Evolutionary conservation across 2,888 invertebrate genomes (phyloP).

Genomic region (Choreutis nemorana): DNA sequence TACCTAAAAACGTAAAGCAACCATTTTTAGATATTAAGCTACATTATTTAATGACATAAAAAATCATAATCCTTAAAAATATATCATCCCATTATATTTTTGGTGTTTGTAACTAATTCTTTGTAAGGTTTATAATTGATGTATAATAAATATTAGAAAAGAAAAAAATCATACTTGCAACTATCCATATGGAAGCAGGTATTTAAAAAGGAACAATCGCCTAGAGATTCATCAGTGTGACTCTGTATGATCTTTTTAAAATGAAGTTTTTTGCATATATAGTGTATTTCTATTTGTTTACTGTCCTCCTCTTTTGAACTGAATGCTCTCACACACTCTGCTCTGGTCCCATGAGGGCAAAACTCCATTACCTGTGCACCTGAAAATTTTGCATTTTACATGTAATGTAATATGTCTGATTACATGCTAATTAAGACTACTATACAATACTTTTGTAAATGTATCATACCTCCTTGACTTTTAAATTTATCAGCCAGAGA

Average conservation of each 20-base stretch:
- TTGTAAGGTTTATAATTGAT: no score
- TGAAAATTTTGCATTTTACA: conserved; percentile 13
- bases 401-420: neutral
- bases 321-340: conserved; percentile 77
- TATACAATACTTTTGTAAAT: no score
- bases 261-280: conserved; percentile 85
- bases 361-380: conserved; percentile 93
- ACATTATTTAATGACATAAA: no score
- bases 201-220: conserved; percentile 97
- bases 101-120: no score
- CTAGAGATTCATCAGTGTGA: conserved; percentile 94
- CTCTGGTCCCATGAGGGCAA: conserved; percentile 93
- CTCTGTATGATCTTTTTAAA: conserved; percentile 95
- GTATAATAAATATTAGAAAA: no score
- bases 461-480: conserved; percentile 81
- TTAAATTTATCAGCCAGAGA: conserved; percentile 95
- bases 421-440: no score
- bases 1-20: conserved; percentile 68
- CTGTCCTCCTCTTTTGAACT: conserved; percentile 21
- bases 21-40: neutral
- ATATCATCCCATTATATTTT: no score
- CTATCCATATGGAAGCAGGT: conserved; percentile 99
- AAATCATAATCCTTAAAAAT: no score
- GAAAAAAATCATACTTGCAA: conserved; percentile 81
- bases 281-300: conserved; percentile 22